Evolutionary conservation across 1,140 invertebrate species (phyloP).

Genomic region (Spodoptera frugiperda): DNA sequence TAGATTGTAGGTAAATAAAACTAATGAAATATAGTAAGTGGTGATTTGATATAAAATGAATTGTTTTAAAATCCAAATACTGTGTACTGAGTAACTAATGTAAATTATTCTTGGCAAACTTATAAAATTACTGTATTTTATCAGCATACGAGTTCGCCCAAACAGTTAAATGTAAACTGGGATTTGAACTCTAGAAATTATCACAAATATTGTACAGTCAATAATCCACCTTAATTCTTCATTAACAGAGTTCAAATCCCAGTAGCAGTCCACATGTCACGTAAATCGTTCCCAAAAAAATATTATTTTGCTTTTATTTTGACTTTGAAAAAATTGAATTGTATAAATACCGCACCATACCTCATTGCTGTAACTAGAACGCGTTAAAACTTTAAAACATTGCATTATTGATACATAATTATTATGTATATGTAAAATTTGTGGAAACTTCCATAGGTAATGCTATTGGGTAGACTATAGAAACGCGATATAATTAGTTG

Average conservation of each 20-base stretch:
- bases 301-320: slow-evolving; percentile 33
- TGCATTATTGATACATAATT: not conserved
- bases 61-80: not conserved
- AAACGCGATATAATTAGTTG: not conserved
- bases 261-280: slow-evolving; percentile 20
- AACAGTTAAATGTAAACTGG: slow-evolving; percentile 7
- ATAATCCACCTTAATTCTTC: not conserved
- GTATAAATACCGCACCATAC: slow-evolving; percentile 68
- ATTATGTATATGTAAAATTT: not conserved
- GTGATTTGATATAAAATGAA: not conserved
- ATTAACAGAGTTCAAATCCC: slow-evolving; percentile 3
- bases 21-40: not conserved
- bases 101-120: no score
- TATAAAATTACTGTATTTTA: not conserved
- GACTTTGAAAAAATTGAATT: slow-evolving; percentile 32
- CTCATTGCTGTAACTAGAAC: slow-evolving; percentile 57
- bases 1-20: slow-evolving; percentile 1
- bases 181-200: not conserved
- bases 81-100: not conserved
- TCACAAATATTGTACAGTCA: not conserved
- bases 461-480: not conserved
- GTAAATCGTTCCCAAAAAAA: slow-evolving; percentile 1
- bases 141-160: not conserved
- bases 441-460: not conserved
- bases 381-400: slow-evolving; percentile 23